Evolutionary conservation across 2,113 vertebrate species (phyloP).

Genomic region (Ardeotis arabs): DNA sequence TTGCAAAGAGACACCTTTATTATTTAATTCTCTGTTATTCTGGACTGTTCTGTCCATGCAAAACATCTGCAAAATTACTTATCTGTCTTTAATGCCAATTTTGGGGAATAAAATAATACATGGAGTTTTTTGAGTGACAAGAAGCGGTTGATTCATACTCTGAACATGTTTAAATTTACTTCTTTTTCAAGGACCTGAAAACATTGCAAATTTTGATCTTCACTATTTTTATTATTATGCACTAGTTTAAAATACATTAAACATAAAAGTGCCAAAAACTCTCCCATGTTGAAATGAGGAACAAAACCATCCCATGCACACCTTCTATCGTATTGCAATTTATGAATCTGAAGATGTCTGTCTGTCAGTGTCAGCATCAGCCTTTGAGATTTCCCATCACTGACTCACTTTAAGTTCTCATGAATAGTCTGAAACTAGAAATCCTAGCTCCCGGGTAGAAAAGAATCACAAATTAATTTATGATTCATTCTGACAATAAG

Average conservation of each 20-base stretch:
- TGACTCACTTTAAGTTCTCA: neutral
- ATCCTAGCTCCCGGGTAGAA: neutral
- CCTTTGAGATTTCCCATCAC: neutral
- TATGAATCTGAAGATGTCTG: neutral
- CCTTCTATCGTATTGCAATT: neutral
- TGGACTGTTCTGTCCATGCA: neutral
- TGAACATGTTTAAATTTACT: neutral
- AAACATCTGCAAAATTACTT: conserved; percentile 39
- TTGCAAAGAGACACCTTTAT: conserved; percentile 28
- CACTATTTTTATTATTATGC: neutral
- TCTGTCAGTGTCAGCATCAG: neutral
- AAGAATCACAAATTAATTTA: neutral
- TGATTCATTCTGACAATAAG: neutral
- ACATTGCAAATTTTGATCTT: neutral
- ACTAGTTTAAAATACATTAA: neutral
- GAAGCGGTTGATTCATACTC: neutral
- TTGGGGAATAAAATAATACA: neutral
- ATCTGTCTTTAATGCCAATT: neutral
- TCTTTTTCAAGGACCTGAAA: neutral
- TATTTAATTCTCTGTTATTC: neutral
- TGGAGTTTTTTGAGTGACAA: neutral
- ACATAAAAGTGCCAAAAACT: neutral
- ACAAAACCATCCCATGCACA: neutral
- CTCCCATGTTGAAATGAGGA: neutral
- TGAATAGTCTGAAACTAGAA: neutral